Percentiles rank a stretch among this genome's conserved stretches.
These are phyloP conservation scores for Theodoxus fluviatilis DNA, from an alignment of 2,888 invertebrate genomes.

Conservation along the genomic window DNA sequence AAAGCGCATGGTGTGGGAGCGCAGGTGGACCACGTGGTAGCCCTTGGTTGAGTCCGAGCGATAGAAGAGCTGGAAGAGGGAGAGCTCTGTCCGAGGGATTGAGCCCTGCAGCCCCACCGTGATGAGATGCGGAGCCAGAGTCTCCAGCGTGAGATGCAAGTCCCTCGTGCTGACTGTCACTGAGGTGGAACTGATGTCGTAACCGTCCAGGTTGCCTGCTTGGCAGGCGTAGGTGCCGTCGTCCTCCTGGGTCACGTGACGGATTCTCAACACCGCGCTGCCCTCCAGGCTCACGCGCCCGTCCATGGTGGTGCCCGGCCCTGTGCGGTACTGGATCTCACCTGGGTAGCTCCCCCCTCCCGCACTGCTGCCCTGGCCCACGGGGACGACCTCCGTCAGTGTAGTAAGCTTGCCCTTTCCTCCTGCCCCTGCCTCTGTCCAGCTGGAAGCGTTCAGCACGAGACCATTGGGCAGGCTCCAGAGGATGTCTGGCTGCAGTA, in stretches of 20 bases:
- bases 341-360: no score
- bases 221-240: conserved; percentile 66
- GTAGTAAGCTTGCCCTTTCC: no score
- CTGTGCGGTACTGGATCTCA: no score
- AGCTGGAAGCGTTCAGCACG: conserved; percentile 53
- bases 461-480: conserved; percentile 66
- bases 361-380: no score
- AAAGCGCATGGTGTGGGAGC: conserved; percentile 58
- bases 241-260: conserved; percentile 47
- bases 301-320: no score
- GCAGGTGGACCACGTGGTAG: conserved; percentile 36
- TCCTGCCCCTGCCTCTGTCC: no score
- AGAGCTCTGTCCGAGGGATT: conserved; percentile 42
- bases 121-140: conserved; percentile 61
- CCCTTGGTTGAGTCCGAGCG: neutral
- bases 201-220: conserved; percentile 61
- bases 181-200: conserved; percentile 49
- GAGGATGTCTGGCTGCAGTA: conserved; percentile 62
- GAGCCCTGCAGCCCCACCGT: conserved; percentile 66
- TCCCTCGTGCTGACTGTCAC: conserved; percentile 64
- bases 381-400: no score
- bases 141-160: conserved; percentile 59
- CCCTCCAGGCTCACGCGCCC: conserved; percentile 46
- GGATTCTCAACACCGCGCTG: conserved; percentile 38
- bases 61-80: conserved; percentile 50